Evolutionary conservation across 2,888 invertebrate genomes (phyloP).

Genomic region (Alloplasta piceator): DNA sequence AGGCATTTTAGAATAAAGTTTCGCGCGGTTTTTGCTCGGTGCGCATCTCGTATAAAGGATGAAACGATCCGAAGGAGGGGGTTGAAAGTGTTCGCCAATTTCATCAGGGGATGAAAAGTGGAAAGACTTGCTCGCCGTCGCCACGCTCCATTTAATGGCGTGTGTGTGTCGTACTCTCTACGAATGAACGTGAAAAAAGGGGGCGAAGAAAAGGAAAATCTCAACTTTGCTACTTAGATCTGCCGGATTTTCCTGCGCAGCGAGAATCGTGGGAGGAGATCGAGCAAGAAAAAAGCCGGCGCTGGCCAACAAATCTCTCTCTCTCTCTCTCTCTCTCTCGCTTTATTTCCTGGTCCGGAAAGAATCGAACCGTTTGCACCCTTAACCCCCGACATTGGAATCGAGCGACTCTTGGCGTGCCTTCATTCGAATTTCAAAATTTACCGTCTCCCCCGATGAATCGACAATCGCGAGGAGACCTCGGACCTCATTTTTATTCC

Average conservation of each 20-base stretch:
- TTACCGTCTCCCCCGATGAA: constrained; percentile 51
- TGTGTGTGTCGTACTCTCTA: constrained; percentile 52
- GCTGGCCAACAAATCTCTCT: constrained; percentile 48
- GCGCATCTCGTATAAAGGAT: constrained; percentile 57
- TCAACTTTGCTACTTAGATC: constrained; percentile 68
- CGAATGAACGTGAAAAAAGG: constrained; percentile 29
- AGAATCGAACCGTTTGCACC: constrained; percentile 50
- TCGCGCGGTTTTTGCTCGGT: not conserved
- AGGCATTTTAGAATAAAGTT: not conserved
- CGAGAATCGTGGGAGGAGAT: constrained; percentile 11
- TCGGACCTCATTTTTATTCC: no score
- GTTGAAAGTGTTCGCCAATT: constrained; percentile 69
- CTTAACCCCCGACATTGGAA: constrained; percentile 46
- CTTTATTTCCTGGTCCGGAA: constrained; percentile 37
- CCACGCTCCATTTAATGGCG: constrained; percentile 70
- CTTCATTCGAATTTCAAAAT: constrained; percentile 68
- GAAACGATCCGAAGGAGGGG: constrained; percentile 61
- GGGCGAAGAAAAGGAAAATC: constrained; percentile 64
- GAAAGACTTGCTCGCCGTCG: constrained; percentile 50
- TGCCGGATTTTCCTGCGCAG: constrained; percentile 35
- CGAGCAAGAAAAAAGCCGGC: constrained; percentile 30
- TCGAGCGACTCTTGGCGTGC: constrained; percentile 36
- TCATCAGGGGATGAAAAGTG: constrained; percentile 66
- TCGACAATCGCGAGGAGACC: constrained; percentile 33
- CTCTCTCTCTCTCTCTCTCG: constrained; percentile 37